Conservation (phyloP, 1,140 invertebrate species). For the Littorina saxatilis region DNA sequence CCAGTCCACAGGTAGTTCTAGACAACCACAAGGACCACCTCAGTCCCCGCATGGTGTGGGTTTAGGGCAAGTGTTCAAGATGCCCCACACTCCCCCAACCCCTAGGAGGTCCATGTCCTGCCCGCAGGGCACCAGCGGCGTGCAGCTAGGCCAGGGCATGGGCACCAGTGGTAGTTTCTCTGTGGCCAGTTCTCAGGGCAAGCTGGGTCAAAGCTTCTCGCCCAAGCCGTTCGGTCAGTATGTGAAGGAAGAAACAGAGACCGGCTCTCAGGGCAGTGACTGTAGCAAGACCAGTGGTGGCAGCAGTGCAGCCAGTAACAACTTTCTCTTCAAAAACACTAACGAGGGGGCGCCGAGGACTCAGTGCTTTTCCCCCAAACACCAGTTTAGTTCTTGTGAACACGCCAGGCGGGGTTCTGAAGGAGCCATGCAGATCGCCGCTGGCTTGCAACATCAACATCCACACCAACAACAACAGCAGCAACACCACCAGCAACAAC, state of each 20-base stretch:
- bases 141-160: slow-evolving; percentile 17
- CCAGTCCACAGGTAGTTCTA: neutral
- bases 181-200: neutral
- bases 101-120: slow-evolving; percentile 56
- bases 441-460: slow-evolving; percentile 3
- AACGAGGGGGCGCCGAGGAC: slow-evolving; percentile 8
- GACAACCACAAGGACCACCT: slow-evolving; percentile 26
- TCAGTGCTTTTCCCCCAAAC: slow-evolving; percentile 43
- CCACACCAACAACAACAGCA: slow-evolving; percentile 33
- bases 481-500: slow-evolving; percentile 1
- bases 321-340: neutral
- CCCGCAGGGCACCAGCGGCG: slow-evolving; percentile 58
- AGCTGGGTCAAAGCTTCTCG: neutral
- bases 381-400: slow-evolving; percentile 33
- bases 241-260: slow-evolving; percentile 16
- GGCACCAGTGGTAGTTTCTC: slow-evolving; percentile 19
- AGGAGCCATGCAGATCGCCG: slow-evolving; percentile 33
- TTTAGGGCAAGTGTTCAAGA: slow-evolving; percentile 58
- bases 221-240: neutral
- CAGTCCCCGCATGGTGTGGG: neutral
- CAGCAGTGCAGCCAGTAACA: neutral
- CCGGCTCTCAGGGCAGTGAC: slow-evolving; percentile 4
- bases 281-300: neutral
- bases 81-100: slow-evolving; percentile 65
- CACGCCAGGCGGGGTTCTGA: slow-evolving; percentile 25